Percentiles rank a stretch among this genome's conserved stretches.
Conservation (phyloP, 2,113 vertebrate genomes). For the Nesoenas mayeri region DNA sequence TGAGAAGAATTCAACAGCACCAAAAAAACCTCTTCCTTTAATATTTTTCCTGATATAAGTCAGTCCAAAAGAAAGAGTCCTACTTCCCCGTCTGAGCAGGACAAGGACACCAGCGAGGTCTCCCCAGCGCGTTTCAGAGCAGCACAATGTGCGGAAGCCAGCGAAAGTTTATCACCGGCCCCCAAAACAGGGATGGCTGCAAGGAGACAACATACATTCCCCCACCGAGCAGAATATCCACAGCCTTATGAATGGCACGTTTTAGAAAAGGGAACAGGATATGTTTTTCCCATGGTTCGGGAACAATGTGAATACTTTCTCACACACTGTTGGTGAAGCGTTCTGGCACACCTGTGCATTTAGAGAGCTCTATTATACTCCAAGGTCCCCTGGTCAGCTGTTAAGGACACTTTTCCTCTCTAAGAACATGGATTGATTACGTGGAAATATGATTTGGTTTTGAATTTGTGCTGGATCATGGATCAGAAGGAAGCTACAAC, state of each 20-base stretch:
- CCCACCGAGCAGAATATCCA: neutral
- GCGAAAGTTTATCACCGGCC: constrained; percentile 21
- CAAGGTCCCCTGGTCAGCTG: constrained; percentile 59
- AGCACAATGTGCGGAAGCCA: constrained; percentile 46
- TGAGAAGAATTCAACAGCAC: neutral
- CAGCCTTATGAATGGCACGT: constrained; percentile 6
- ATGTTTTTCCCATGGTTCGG: constrained; percentile 43
- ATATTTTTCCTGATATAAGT: neutral
- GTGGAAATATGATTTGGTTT: constrained; percentile 73
- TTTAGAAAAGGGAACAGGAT: neutral
- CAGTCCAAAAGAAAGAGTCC: neutral
- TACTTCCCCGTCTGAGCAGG: neutral
- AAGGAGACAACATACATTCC: neutral
- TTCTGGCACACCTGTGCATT: constrained; percentile 67
- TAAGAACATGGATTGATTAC: constrained; percentile 72
- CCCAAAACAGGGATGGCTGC: neutral
- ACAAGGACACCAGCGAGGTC: neutral
- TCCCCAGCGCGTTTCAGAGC: neutral
- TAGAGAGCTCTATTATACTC: constrained; percentile 56
- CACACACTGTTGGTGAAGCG: constrained; percentile 64
- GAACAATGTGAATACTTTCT: constrained; percentile 47
- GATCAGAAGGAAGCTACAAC: constrained; percentile 70
- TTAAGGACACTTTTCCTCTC: constrained; percentile 70
- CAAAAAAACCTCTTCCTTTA: neutral
- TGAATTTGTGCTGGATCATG: constrained; percentile 73